Evolutionary conservation across 2,113 vertebrate genomes (phyloP).

Genomic region (Osmerus mordax): DNA sequence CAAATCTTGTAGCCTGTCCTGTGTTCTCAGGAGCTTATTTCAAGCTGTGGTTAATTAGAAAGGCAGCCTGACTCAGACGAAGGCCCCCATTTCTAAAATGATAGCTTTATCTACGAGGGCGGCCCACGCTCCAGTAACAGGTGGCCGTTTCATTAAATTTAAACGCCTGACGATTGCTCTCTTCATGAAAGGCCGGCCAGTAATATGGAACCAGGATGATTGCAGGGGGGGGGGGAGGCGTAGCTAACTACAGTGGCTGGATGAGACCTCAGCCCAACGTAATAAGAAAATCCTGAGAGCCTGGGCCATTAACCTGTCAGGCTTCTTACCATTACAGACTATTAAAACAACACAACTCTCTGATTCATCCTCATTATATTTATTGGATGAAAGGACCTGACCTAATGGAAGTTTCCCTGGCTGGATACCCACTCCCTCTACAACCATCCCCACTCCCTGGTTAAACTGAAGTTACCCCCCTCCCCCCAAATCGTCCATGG

Average conservation of each 20-base stretch:
- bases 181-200: constrained; percentile 69
- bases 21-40: neutral
- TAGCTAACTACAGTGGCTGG: constrained; percentile 66
- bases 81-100: constrained; percentile 32
- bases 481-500: neutral
- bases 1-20: neutral
- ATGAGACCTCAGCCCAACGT: constrained; percentile 41
- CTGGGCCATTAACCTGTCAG: constrained; percentile 75
- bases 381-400: constrained; percentile 62
- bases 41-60: neutral
- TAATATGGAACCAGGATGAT: constrained; percentile 65
- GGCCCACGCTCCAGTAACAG: constrained; percentile 44
- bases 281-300: constrained; percentile 66
- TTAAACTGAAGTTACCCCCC: constrained; percentile 40
- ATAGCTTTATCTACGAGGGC: constrained; percentile 46
- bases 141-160: constrained; percentile 74
- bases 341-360: constrained; percentile 65
- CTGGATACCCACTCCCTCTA: constrained; percentile 11
- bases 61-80: constrained; percentile 41
- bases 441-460: constrained; percentile 28
- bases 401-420: constrained; percentile 59
- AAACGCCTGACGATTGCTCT: constrained; percentile 62
- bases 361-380: constrained; percentile 75
- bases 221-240: constrained; percentile 31
- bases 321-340: constrained; percentile 66